Base-by-base conservation (phyloP, 1,140 invertebrate species). In the Tyrophagus putrescentiae region DNA sequence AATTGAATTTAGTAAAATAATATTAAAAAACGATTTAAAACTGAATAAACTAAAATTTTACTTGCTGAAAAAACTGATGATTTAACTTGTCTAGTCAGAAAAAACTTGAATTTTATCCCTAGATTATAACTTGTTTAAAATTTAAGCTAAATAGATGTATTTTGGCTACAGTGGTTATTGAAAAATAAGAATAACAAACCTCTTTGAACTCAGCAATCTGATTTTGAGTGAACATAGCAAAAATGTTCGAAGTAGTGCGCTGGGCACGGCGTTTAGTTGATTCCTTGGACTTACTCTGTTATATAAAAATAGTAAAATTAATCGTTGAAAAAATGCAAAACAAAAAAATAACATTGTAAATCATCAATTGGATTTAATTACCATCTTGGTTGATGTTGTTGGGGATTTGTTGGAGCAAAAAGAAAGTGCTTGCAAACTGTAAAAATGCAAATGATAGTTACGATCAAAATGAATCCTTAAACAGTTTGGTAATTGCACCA, bases 181-280 rank as follows among this genome's bases (percentile, higher is more conserved):
- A 39, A 13, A 13, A 13, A 39, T 13, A 39, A 13, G 36, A 13
- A 39, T 39, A 39, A 86, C 87, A 79, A 70, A 87, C 88, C 79
- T 94, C 88, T 76, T 93, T 93, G 78, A 93, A 94, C 75, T 92
- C 88, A 65, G 87, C 86, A 67, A 94, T 85, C 78, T 94, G 88
- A 76, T 84, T 84, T 76, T 92, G 87, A 60, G 84, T 83, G 80
- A 94, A 93, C 83, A 90, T 88, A 68, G 87, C 90, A 78, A 93
- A 93, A 68, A 93, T 87, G 77, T 87, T 90, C 74, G 69, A 73
- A 13, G 73, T 73, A 13, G 74, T 88, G 60, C 88, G 77, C 70
- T 91, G 87, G 61, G 92, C 92, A 59, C 92, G 82, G 75, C 96
- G 97, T 76, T 96, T 95, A 27, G 85, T 39, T 36, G 56, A 57